phyloP scores from a whole-genome alignment of 2,888 invertebrate species.

The Cotesia congregata region DNA sequence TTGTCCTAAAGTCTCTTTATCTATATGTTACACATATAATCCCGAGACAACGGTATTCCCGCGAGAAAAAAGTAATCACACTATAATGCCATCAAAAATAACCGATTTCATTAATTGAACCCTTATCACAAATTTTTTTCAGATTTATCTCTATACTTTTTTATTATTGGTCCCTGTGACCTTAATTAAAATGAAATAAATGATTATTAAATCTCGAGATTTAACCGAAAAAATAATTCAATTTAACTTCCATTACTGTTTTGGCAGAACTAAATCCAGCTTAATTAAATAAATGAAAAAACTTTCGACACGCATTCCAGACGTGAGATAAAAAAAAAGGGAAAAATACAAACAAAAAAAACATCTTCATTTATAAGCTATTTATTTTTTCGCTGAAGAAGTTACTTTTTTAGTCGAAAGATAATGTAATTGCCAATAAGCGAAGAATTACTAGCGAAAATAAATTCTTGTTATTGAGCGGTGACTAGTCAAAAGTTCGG shows the following conservation, averaged over 20 bases:
- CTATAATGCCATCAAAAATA: neutral
- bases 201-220: neutral
- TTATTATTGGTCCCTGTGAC: neutral
- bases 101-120: neutral
- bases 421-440: too few relatives aligned
- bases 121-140: neutral
- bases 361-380: neutral
- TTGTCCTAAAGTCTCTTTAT: constrained; percentile 4
- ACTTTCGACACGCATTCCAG: neutral
- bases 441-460: too few relatives aligned
- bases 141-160: neutral
- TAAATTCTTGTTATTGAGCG: too few relatives aligned
- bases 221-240: neutral
- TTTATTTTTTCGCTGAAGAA: neutral
- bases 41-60: neutral
- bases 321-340: neutral
- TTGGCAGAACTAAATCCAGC: neutral
- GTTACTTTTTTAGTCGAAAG: too few relatives aligned
- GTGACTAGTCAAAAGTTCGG: too few relatives aligned
- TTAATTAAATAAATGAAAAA: constrained; percentile 3
- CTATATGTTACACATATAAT: neutral
- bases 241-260: neutral
- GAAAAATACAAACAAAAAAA: neutral
- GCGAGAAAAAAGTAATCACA: neutral
- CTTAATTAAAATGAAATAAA: neutral